phyloP scores from a whole-genome alignment of 2,888 invertebrate genomes.

The Thecophora atra region DNA sequence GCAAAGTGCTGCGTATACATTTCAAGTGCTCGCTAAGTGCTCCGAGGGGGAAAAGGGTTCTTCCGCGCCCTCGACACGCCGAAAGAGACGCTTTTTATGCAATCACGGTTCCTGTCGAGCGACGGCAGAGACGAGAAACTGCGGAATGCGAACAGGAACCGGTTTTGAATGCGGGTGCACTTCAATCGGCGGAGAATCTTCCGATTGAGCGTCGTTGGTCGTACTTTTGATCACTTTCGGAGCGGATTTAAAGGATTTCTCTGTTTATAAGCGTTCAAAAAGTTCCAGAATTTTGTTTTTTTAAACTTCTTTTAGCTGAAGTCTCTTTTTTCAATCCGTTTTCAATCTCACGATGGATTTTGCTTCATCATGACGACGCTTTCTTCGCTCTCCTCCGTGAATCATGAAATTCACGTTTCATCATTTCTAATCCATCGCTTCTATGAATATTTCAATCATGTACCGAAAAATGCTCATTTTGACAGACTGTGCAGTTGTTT shows the following conservation, averaged over 20 bases:
- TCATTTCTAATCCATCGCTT: no score
- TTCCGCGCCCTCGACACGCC: background rate
- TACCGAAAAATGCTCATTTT: background rate
- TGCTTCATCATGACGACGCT: no score
- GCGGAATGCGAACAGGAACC: background rate
- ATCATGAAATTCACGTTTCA: no score
- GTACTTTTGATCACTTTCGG: background rate
- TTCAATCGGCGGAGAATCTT: background rate
- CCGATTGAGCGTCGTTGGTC: background rate
- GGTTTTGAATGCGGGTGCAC: slow-evolving; percentile 6
- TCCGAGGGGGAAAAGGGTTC: no score
- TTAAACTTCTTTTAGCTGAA: no score
- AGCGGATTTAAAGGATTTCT: background rate
- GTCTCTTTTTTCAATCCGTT: no score
- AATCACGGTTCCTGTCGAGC: background rate
- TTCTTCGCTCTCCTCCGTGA: no score
- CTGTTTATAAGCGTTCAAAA: background rate
- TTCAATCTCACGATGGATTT: no score
- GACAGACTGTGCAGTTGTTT: background rate
- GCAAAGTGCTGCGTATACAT: slow-evolving; percentile 44
- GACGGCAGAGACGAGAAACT: background rate
- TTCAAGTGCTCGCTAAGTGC: slow-evolving; percentile 59
- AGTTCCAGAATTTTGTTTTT: background rate
- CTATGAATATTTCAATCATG: slow-evolving; percentile 3
- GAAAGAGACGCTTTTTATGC: background rate